Conservation (phyloP, 2,888 invertebrate genomes). For the Acanthococcus lagerstroemiae region DNA sequence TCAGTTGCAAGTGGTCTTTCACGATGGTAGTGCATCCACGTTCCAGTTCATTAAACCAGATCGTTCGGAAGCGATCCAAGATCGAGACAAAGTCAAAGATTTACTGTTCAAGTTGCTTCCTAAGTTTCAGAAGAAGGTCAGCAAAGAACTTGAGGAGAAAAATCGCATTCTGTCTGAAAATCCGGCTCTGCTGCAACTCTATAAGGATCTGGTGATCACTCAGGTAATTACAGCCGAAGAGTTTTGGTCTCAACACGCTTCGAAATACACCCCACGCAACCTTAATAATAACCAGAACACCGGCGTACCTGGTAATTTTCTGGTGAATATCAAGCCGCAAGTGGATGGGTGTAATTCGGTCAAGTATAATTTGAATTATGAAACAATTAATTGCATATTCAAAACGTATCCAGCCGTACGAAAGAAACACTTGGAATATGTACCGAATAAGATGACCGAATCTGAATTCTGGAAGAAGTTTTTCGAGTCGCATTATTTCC, state of each 20-base stretch:
- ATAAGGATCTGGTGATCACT: conserved; percentile 93
- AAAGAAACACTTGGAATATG: conserved; percentile 91
- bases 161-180: conserved; percentile 76
- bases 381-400: conserved; percentile 96
- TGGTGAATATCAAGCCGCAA: conserved; percentile 85
- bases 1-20: conserved; percentile 90
- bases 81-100: conserved; percentile 88
- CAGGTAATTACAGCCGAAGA: conserved; percentile 93
- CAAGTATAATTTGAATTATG: conserved; percentile 92
- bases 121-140: conserved; percentile 84
- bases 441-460: conserved; percentile 89
- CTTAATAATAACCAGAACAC: conserved; percentile 75
- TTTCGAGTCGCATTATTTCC: conserved; percentile 98
- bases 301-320: conserved; percentile 60
- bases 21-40: conserved; percentile 86
- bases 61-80: conserved; percentile 63
- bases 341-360: conserved; percentile 94
- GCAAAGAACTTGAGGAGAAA: conserved; percentile 81
- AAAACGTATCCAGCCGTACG: conserved; percentile 98
- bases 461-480: conserved; percentile 99
- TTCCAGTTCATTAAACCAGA: conserved; percentile 92
- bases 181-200: conserved; percentile 82
- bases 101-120: conserved; percentile 81
- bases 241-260: conserved; percentile 89
- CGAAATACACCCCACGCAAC: conserved; percentile 57